Evolutionary conservation across 2,888 invertebrate species (phyloP).

Genomic region (Drosophila testacea): DNA sequence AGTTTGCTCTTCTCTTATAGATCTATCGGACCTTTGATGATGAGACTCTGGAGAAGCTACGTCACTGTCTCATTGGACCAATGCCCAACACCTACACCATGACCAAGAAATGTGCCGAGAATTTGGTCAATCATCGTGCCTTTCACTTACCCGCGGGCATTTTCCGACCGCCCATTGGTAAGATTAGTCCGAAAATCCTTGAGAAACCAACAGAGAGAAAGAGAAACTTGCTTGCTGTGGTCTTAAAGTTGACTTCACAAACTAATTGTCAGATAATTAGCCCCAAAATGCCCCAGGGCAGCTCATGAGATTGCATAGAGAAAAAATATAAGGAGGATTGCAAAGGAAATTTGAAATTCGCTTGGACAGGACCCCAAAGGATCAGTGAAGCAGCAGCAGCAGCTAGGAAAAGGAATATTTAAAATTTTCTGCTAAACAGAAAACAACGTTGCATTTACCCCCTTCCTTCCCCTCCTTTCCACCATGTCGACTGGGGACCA

Average conservation of each 20-base stretch:
- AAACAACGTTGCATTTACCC: constrained; percentile 59
- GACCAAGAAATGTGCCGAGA: constrained; percentile 85
- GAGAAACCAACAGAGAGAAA: neutral
- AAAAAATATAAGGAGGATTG: constrained; percentile 9
- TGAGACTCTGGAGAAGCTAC: constrained; percentile 83
- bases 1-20: constrained; percentile 53
- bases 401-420: constrained; percentile 65
- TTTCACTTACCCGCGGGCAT: constrained; percentile 85
- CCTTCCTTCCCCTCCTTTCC: too few relatives aligned
- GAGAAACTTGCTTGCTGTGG: constrained; percentile 27
- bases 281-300: constrained; percentile 65
- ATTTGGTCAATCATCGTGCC: constrained; percentile 84
- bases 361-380: constrained; percentile 48
- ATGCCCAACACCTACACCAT: constrained; percentile 86
- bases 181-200: constrained; percentile 37
- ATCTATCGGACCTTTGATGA: constrained; percentile 84
- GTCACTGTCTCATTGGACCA: constrained; percentile 84
- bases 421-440: constrained; percentile 73
- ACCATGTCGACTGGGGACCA: constrained; percentile 24
- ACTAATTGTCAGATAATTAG: constrained; percentile 83
- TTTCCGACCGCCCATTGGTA: constrained; percentile 85
- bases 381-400: constrained; percentile 30
- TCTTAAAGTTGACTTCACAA: constrained; percentile 73
- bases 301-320: constrained; percentile 39
- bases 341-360: constrained; percentile 31